These are phyloP conservation scores for Ditylenchus weischeri DNA, from an alignment of 2,888 invertebrate genomes.

Conservation along the genomic window DNA sequence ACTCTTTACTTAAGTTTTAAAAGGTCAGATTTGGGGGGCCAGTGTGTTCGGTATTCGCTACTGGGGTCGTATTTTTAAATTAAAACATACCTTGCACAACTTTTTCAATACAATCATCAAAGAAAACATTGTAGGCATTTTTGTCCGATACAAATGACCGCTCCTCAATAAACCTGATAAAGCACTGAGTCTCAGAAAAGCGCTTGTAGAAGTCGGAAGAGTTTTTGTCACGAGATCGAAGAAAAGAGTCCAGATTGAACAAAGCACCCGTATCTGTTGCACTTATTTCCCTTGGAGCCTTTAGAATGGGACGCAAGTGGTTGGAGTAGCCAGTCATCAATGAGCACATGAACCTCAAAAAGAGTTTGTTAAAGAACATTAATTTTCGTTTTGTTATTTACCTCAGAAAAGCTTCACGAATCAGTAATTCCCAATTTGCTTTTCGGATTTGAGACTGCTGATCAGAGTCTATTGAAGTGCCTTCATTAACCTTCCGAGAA, in stretches of 20 bases:
- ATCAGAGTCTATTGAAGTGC: background rate
- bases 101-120: constrained; percentile 81
- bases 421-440: constrained; percentile 71
- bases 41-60: no score
- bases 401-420: constrained; percentile 92
- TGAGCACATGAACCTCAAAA: constrained; percentile 47
- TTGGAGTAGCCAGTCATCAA: constrained; percentile 59
- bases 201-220: constrained; percentile 51
- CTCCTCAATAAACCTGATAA: constrained; percentile 86
- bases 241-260: constrained; percentile 84
- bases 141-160: constrained; percentile 79
- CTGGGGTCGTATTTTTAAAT: no score
- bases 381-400: constrained; percentile 63
- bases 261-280: constrained; percentile 91
- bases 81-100: constrained; percentile 19
- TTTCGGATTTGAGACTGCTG: constrained; percentile 6
- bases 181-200: constrained; percentile 55
- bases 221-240: constrained; percentile 80
- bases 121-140: constrained; percentile 89
- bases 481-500: constrained; percentile 1
- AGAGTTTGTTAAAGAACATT: background rate
- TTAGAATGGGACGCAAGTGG: constrained; percentile 61
- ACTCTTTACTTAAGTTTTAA: no score
- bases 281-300: constrained; percentile 73
- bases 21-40: no score